Base-by-base conservation (phyloP, 1,140 invertebrate genomes). In the Streblospio benedicti region DNA sequence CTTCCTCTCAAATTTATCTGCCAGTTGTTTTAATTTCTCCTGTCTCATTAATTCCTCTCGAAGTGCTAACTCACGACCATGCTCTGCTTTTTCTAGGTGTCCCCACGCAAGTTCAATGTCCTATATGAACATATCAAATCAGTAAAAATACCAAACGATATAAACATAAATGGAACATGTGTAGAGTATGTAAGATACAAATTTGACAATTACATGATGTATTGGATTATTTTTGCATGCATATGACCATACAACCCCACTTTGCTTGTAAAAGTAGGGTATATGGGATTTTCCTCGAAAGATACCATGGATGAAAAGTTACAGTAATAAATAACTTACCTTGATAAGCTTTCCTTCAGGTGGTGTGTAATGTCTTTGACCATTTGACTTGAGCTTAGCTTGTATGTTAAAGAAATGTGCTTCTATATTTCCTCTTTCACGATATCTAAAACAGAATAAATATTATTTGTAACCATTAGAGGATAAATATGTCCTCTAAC, bases 361-460 rank as follows among this genome's bases (percentile, higher is more conserved):
- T 3, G 95, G 95, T 2, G 82, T 83, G 75, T 94, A 98, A 1
- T 85, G 80, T 16, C 90, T 90, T 68, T 97, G 91, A 62, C 90
- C 87, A 55, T 97, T 79, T 0, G 93, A 91, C 74, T 96, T 97
- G 60, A 96, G 81, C 73, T 93, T 87, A 0, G 93, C 95, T 75
- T 98, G 97, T 67, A 99, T 96, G 71, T 92, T 88, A 73, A 98
- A 98, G 69, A 90, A 96, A 14, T 95, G 79, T 0, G 90, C 94
- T 80, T 99, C 96, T 64, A 99, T 91, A 80, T 97, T 93, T 59
- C 91, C 95, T 52, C 91, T 84, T 77, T 98, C 94, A 73, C 89
- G 93, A 74, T 97, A 98, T 74, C 87, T 89, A 68, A 32, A 67
- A 41, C 54, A 61, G 43, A 62, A 25, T 20, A 25, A 53, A 38